Percentiles rank a stretch among this genome's conserved stretches.
Evolutionary conservation across 2,888 invertebrate genomes (phyloP).

Genomic region (Parelbella ahira): DNA sequence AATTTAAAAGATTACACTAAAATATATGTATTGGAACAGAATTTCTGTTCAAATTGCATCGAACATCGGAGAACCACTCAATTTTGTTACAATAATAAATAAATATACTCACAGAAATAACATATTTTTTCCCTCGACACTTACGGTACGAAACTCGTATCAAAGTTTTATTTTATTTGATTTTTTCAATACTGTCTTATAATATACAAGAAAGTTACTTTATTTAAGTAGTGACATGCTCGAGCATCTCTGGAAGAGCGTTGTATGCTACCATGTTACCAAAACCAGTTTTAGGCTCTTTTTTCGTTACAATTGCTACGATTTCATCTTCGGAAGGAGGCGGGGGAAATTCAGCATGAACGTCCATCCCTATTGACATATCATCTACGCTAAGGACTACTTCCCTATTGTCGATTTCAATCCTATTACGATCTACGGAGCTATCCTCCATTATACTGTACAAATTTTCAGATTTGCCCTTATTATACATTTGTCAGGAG

Average conservation of each 20-base stretch:
- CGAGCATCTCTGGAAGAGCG: constrained; percentile 73
- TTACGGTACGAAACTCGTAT: too few species aligned
- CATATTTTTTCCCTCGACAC: too few species aligned
- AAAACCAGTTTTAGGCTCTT: constrained; percentile 67
- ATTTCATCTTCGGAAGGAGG: constrained; percentile 73
- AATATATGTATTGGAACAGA: too few species aligned
- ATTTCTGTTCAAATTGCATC: too few species aligned
- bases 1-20: too few species aligned
- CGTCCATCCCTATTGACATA: constrained; percentile 58
- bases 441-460: constrained; percentile 80
- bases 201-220: too few species aligned
- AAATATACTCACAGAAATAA: too few species aligned
- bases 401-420: constrained; percentile 74
- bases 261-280: constrained; percentile 78
- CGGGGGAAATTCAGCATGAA: constrained; percentile 59
- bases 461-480: constrained; percentile 77
- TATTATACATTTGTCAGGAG: constrained; percentile 87
- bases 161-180: too few species aligned
- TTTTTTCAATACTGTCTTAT: too few species aligned
- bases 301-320: constrained; percentile 74
- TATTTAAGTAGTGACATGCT: constrained; percentile 61
- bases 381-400: constrained; percentile 75
- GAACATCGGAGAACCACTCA: too few species aligned
- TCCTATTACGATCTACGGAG: constrained; percentile 66
- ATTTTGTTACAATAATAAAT: too few species aligned